Conservation (phyloP, 23 tunicate species). For the Diplosoma virens region DNA sequence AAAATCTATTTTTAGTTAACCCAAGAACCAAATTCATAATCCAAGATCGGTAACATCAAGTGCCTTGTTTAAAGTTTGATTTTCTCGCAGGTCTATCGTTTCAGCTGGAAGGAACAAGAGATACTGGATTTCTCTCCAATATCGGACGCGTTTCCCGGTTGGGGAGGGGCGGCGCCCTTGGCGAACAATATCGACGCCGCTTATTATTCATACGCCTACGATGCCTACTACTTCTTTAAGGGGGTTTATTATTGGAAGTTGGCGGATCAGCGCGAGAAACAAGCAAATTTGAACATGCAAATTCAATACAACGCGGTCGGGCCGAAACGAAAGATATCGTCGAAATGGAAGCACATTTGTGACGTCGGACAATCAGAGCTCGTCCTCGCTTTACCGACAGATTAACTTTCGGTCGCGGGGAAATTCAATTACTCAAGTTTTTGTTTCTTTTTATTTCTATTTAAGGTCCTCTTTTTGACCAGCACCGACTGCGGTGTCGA, state of each 20-base stretch:
- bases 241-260: slow-evolving; percentile 79
- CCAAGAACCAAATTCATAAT: no score
- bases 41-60: no score
- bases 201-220: slow-evolving; percentile 64
- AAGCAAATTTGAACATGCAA: slow-evolving; percentile 18
- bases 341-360: slow-evolving; percentile 68
- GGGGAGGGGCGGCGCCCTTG: slow-evolving; percentile 64
- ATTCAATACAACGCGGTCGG: slow-evolving; percentile 70
- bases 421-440: no score
- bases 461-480: not conserved
- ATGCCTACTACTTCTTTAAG: slow-evolving; percentile 66
- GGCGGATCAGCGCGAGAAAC: slow-evolving; percentile 55
- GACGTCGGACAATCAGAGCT: slow-evolving; percentile 75
- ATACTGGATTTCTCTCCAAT: slow-evolving; percentile 12
- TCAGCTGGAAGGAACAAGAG: slow-evolving; percentile 27
- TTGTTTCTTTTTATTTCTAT: not conserved
- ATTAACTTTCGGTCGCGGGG: no score
- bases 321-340: slow-evolving; percentile 47
- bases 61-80: no score
- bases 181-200: slow-evolving; percentile 69
- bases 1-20: no score
- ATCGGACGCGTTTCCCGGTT: slow-evolving; percentile 55
- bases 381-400: slow-evolving; percentile 47
- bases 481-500: not conserved
- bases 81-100: slow-evolving; percentile 84